Evolutionary conservation across 1,140 invertebrate species (phyloP).

Genomic region (Hesperophylax magnus): DNA sequence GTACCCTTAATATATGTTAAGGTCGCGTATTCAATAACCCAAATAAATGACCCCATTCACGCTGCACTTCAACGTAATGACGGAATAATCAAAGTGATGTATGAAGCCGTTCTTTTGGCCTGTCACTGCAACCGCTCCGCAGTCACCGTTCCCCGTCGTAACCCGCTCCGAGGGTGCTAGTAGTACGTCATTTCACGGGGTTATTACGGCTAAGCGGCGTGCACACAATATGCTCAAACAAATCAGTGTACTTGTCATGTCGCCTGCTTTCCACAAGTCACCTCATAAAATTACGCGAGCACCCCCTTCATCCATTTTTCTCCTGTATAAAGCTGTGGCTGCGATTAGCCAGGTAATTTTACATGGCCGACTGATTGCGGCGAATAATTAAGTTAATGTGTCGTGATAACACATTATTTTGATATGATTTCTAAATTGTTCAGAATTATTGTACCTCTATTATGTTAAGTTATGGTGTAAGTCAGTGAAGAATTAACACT

Average conservation of each 20-base stretch:
- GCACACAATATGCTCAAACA: slow-evolving; percentile 23
- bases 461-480: slow-evolving; percentile 28
- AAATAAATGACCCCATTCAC: slow-evolving; percentile 9
- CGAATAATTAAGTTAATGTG: slow-evolving; percentile 51
- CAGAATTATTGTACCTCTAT: slow-evolving; percentile 19
- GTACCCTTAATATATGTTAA: no score
- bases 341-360: slow-evolving; percentile 21
- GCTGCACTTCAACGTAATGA: slow-evolving; percentile 8
- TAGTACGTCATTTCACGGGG: background rate
- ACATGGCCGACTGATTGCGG: slow-evolving; percentile 41
- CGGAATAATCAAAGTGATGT: slow-evolving; percentile 24
- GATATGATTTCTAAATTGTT: slow-evolving; percentile 38
- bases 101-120: background rate
- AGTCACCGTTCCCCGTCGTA: background rate
- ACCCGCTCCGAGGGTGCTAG: background rate
- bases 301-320: slow-evolving; percentile 19
- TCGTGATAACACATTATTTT: slow-evolving; percentile 48
- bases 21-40: no score
- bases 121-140: background rate
- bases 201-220: slow-evolving; percentile 3
- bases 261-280: slow-evolving; percentile 8
- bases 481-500: background rate
- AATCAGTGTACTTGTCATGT: slow-evolving; percentile 37
- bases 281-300: background rate
- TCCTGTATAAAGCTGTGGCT: background rate